Evolutionary conservation across 2,888 invertebrate species (phyloP).

Genomic region (Leucophenga maculata): DNA sequence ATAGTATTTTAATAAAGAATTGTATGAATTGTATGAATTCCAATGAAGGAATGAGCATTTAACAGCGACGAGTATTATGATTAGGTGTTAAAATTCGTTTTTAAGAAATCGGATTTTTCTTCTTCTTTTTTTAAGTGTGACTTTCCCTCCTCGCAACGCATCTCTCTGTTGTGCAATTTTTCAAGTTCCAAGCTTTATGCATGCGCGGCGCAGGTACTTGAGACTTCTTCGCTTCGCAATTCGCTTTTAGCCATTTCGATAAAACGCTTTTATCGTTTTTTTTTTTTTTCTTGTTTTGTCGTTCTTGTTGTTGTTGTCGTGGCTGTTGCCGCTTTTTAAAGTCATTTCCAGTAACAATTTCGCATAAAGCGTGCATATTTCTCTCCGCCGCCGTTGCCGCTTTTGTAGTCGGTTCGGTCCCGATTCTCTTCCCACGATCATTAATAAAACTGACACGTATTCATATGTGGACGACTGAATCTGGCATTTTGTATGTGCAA

Average conservation of each 20-base stretch:
- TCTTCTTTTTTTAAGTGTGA: slow-evolving; percentile 11
- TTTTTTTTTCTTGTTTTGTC: too few relatives aligned
- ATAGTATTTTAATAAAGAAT: too few relatives aligned
- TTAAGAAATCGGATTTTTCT: slow-evolving; percentile 15
- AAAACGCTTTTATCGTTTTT: slow-evolving; percentile 12
- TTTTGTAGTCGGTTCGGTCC: slow-evolving; percentile 38
- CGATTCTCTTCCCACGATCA: slow-evolving; percentile 68
- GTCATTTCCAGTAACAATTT: slow-evolving; percentile 20
- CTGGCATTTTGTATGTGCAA: slow-evolving; percentile 12
- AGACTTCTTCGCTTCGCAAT: not conserved
- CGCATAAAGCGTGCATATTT: slow-evolving; percentile 10
- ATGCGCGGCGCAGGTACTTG: too few relatives aligned
- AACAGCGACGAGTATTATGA: too few relatives aligned
- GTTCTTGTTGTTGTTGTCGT: not conserved
- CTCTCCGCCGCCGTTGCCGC: slow-evolving; percentile 22
- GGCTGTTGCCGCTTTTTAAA: not conserved
- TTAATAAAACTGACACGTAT: slow-evolving; percentile 71
- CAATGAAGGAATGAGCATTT: too few relatives aligned
- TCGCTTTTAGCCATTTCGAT: slow-evolving; percentile 15
- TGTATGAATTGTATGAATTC: too few relatives aligned
- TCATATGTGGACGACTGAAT: slow-evolving; percentile 46
- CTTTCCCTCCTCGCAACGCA: not conserved
- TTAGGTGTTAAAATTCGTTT: too few relatives aligned
- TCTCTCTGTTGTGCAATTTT: not conserved
- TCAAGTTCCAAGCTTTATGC: too few relatives aligned